Percentiles rank a stretch among this genome's conserved stretches.
phyloP scores from a whole-genome alignment of 2,797 vertebrate species.

The Sciaenops ocellatus region DNA sequence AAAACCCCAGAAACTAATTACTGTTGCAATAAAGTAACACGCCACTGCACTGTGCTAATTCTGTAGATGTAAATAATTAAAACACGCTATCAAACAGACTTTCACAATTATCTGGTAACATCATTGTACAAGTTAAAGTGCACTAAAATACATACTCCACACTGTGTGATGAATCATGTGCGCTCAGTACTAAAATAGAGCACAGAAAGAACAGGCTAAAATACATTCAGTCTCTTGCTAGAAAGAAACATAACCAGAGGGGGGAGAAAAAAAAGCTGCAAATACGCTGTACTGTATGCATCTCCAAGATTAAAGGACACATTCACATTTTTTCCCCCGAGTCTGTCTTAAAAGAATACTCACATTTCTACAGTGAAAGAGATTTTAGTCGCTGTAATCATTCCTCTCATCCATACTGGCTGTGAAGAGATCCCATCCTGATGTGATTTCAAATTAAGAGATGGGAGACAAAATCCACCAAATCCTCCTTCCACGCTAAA shows the following conservation, averaged over 20 bases:
- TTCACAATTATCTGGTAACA: constrained; percentile 65
- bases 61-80: constrained; percentile 76
- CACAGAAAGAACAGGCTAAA: constrained; percentile 39
- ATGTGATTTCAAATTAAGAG: constrained; percentile 5
- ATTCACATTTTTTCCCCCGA: not conserved
- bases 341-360: constrained; percentile 5
- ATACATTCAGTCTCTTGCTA: constrained; percentile 48
- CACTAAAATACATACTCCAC: constrained; percentile 55
- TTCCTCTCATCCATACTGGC: not conserved
- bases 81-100: constrained; percentile 60
- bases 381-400: not conserved
- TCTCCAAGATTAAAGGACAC: constrained; percentile 23
- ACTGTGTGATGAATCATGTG: constrained; percentile 63
- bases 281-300: constrained; percentile 3
- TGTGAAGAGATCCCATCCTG: not conserved
- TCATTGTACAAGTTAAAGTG: constrained; percentile 55
- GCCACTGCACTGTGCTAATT: constrained; percentile 60
- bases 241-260: constrained; percentile 51
- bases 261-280: constrained; percentile 8
- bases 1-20: constrained; percentile 60
- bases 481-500: not conserved
- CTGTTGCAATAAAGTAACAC: constrained; percentile 62
- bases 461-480: not conserved
- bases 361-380: constrained; percentile 1
- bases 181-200: constrained; percentile 61